phyloP scores from a whole-genome alignment of 2,113 vertebrate species.

The Ifrita kowaldi region DNA sequence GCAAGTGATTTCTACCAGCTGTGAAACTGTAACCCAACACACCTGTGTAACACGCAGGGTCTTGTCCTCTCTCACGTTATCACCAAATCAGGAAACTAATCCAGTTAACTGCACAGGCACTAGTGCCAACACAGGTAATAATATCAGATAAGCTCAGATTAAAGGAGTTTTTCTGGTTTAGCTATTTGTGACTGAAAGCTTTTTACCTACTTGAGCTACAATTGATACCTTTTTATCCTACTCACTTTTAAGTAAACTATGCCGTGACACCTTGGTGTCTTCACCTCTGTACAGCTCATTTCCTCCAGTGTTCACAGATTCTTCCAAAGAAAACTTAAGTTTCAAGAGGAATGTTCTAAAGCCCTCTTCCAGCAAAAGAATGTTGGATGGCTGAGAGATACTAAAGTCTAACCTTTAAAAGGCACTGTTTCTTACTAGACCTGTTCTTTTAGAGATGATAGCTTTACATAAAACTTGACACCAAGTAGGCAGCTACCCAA shows the following conservation, averaged over 20 bases:
- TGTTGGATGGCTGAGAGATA: neutral
- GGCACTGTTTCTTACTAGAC: neutral
- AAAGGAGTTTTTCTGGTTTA: slow-evolving; percentile 22
- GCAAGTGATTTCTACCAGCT: neutral
- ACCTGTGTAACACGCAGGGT: neutral
- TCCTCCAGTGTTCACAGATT: neutral
- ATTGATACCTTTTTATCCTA: neutral
- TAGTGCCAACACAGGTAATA: neutral
- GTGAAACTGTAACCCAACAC: neutral
- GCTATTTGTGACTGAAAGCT: neutral
- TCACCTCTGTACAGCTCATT: neutral
- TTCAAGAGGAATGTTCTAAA: neutral
- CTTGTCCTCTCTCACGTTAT: neutral
- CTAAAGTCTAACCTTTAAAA: neutral
- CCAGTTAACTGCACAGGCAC: neutral
- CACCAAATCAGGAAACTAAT: slow-evolving; percentile 18
- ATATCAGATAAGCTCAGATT: neutral
- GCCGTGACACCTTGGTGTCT: neutral
- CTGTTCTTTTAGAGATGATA: neutral
- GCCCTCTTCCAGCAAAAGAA: neutral
- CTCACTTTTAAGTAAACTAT: neutral
- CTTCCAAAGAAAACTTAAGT: neutral
- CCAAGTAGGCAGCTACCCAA: neutral
- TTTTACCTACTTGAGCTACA: neutral
- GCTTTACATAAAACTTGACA: neutral